phyloP scores from a whole-genome alignment of 2,888 invertebrate genomes.

The Eumerus sabulonum region DNA sequence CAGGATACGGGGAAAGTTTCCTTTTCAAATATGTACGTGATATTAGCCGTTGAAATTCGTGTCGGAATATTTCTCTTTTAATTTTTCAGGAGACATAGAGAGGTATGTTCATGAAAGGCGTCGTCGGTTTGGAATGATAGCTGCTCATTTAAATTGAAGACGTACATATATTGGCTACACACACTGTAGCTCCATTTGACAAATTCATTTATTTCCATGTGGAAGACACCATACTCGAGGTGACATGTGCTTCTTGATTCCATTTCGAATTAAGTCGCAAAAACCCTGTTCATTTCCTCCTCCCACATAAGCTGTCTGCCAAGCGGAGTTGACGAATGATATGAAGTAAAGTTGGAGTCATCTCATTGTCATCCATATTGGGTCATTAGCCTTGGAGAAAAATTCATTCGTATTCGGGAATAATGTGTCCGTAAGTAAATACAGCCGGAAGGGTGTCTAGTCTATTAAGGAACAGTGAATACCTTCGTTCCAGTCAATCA shows the following conservation, averaged over 20 bases:
- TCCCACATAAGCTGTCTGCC: slow-evolving; percentile 5
- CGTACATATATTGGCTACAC: slow-evolving; percentile 24
- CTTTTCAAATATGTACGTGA: slow-evolving; percentile 14
- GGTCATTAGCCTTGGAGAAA: slow-evolving; percentile 38
- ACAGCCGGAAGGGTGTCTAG: background rate
- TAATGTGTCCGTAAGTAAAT: slow-evolving; percentile 9
- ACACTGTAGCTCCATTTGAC: slow-evolving; percentile 18
- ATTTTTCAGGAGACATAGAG: no score
- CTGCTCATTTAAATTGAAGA: slow-evolving; percentile 10
- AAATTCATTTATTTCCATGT: slow-evolving; percentile 23
- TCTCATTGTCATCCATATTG: slow-evolving; percentile 3
- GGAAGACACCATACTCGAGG: background rate
- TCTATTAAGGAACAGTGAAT: slow-evolving; percentile 21
- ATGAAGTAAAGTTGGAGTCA: background rate
- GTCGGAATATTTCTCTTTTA: no score
- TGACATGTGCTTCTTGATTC: slow-evolving; percentile 16
- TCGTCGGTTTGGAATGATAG: no score
- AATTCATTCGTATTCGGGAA: slow-evolving; percentile 27
- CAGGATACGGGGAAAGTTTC: slow-evolving; percentile 39
- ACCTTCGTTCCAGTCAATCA: slow-evolving; percentile 46
- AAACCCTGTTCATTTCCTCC: background rate
- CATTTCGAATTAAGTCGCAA: slow-evolving; percentile 10
- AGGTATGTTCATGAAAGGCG: no score
- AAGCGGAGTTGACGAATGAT: background rate
- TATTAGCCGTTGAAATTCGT: slow-evolving; percentile 33